phyloP scores from a whole-genome alignment of 1,140 invertebrate species.

The Lycorma delicatula region DNA sequence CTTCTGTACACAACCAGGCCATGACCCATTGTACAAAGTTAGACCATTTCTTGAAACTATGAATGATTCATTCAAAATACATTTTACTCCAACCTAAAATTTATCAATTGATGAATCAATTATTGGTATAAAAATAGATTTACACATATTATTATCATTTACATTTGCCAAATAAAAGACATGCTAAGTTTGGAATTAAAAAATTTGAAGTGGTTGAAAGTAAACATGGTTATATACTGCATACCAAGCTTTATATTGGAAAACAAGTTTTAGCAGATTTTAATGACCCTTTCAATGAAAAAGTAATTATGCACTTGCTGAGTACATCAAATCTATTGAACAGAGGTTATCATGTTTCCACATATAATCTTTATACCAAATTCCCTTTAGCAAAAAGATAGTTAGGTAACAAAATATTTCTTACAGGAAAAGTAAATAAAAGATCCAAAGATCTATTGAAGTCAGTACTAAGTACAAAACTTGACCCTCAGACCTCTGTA shows the following conservation, averaged over 20 bases:
- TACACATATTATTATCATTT: not conserved
- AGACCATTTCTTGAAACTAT: not conserved
- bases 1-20: not conserved
- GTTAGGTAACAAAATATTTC: slow-evolving; percentile 2
- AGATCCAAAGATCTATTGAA: slow-evolving; percentile 10
- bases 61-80: not conserved
- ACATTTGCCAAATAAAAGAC: slow-evolving; percentile 5
- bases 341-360: slow-evolving; percentile 14
- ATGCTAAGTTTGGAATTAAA: slow-evolving; percentile 1
- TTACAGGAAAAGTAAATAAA: slow-evolving; percentile 16
- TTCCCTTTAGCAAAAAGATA: slow-evolving; percentile 3
- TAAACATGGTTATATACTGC: slow-evolving; percentile 5
- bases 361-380: slow-evolving; percentile 14
- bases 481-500: not conserved
- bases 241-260: slow-evolving; percentile 12
- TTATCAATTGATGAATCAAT: slow-evolving; percentile 1
- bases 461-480: slow-evolving; percentile 1
- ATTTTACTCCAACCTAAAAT: not conserved
- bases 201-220: slow-evolving; percentile 5
- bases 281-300: slow-evolving; percentile 5
- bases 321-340: slow-evolving; percentile 5
- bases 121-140: not conserved
- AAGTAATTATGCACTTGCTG: slow-evolving; percentile 7
- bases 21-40: not conserved
- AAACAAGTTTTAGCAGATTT: slow-evolving; percentile 8